Base-by-base conservation (phyloP, 2,113 vertebrate species). In the Plecturocebus donacophilus region DNA sequence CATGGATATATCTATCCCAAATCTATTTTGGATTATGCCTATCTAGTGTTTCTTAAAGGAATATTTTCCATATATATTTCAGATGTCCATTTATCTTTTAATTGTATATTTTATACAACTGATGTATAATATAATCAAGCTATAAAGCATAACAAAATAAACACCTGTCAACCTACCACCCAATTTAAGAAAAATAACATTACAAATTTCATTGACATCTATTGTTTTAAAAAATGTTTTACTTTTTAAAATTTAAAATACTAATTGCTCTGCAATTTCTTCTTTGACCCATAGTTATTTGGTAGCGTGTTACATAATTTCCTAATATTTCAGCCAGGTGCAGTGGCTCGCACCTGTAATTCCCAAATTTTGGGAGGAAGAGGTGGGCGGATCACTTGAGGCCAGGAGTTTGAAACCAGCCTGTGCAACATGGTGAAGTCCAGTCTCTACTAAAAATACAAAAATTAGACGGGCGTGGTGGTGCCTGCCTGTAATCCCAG, bases 121-220 rank as follows among this genome's bases (percentile, higher is more conserved):
- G 38, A 95, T 32, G 14, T 42, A 75, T 49, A 40, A 58, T 56
- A 61, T n/a, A 66, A 14, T 81, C 85, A 89, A 83, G 14, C 5
- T 83, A 52, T 61, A 87, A 90, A 82, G 35, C 14, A 64, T 49
- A 87, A 94, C 54, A 96, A 90, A 90, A n/a, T 25, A 96, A 80
- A 84, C 5, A 49, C 7, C 8, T 92, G 4, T 66, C 56, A 92
- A 90, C 16, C 12, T 4, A 79, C 32, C 4, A 76, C 9, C 35
- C 12, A 56, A 32, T 35, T 47, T 89, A 88, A 64, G 38, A 85
- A 81, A 32, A n/a, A 56, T 45, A 84, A 89, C 49, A 80, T 80
- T 92, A 88, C 7, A 96, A 94, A 89, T 84, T 80, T 80, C 6
- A 89, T 4, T 76, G 38, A 35, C 20, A 75, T 61, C n/a, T 64